Base-by-base conservation (phyloP, 1,140 invertebrate genomes). In the Drosophila sucinea region DNA sequence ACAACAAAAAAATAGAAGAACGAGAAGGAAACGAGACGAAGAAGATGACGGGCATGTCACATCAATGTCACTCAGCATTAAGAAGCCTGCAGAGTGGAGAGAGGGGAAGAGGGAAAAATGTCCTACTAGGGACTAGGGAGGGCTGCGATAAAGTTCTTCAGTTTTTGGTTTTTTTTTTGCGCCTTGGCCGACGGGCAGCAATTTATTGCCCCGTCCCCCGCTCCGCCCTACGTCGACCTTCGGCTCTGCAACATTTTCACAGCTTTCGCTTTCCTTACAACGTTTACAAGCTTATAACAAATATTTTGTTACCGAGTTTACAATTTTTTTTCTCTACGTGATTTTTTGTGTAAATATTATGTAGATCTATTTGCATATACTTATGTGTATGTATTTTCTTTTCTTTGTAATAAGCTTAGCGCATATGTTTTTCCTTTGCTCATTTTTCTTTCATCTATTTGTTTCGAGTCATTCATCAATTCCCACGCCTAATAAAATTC, bases 61-160 rank as follows among this genome's bases (percentile, higher is more conserved):
- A 86, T 86, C 82, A 86, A 87, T 86, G 82, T 86, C 83, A 86
- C 83, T 86, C 83, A 86, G 83, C 83, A 86, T 86, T 86, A 86
- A 87, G 60, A 41, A 63, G 44, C 11, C 17, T 30, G 17, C 33
- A 11, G 4, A 23, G 3, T 11, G 25, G 38, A 33, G 32, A 23
- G 40, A 10, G 60, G 8, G 10, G 4, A 0, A 29, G 44, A 6
- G 70, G 23, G 30, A 41, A 6, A 17, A 44, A 63, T 5, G 10
- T 10, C 27, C 30, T 33, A 38, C 29, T 44, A 41, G 62, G 69
- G 51, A 73, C 66, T 38, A 63, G 68, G 82, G 68, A 83, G 72
- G 83, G 64, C 83, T 69, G 76, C 58, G 83, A 83, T 86, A 86
- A 84, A 87, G 70, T 51, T 47, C 44, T 47, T 47, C 44, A 23